Conservation (phyloP, 2,797 vertebrate genomes). For the Poecilia velifera region DNA sequence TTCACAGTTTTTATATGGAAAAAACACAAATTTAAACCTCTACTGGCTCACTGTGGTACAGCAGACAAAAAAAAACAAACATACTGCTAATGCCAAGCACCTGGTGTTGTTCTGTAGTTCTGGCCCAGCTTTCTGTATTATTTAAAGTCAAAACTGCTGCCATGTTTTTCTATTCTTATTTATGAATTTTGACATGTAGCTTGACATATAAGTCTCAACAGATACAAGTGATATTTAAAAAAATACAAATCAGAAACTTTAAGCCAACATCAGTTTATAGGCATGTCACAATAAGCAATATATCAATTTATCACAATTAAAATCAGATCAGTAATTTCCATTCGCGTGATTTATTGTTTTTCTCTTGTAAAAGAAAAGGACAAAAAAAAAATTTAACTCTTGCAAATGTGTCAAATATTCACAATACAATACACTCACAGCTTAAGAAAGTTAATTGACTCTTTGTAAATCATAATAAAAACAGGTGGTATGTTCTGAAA, state of each 20-base stretch:
- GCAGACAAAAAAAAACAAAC: background rate
- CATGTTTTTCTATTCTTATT: background rate
- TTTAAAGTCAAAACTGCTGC: background rate
- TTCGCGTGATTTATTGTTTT: background rate
- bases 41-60: background rate
- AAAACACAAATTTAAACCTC: background rate
- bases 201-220: too few relatives aligned
- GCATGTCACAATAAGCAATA: background rate
- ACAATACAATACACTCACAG: too few relatives aligned
- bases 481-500: background rate
- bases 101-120: background rate
- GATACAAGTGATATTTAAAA: too few relatives aligned
- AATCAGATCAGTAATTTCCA: background rate
- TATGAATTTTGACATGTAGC: too few relatives aligned
- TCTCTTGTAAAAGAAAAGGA: background rate
- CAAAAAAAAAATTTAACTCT: background rate
- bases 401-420: too few relatives aligned
- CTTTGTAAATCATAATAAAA: background rate
- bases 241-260: background rate
- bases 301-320: background rate
- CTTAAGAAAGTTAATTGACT: too few relatives aligned
- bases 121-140: background rate
- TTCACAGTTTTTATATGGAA: background rate
- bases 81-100: background rate
- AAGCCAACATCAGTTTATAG: background rate